These are phyloP conservation scores for Patella caerulea DNA, from an alignment of 2,888 invertebrate genomes.

Conservation along the genomic window DNA sequence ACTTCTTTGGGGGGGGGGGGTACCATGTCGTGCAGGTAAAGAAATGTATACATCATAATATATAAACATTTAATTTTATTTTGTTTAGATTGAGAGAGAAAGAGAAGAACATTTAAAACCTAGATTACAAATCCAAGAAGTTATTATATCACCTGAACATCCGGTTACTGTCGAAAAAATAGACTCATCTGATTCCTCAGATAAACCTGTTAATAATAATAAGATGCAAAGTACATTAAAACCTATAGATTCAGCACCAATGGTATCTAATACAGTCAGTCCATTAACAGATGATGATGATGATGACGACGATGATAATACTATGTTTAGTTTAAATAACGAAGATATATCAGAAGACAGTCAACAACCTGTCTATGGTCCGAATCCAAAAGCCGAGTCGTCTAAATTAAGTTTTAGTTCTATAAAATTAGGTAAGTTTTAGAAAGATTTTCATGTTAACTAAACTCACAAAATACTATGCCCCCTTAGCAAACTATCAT, in stretches of 20 bases:
- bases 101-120: conserved; percentile 89
- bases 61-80: too few relatives aligned
- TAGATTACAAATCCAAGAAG: conserved; percentile 79
- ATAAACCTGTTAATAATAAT: conserved; percentile 23
- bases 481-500: too few relatives aligned
- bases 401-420: conserved; percentile 59
- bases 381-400: conserved; percentile 45
- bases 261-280: conserved; percentile 12
- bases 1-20: too few relatives aligned
- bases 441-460: too few relatives aligned
- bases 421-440: conserved; percentile 54
- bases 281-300: conserved; percentile 31
- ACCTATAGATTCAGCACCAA: conserved; percentile 30
- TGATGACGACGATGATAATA: conserved; percentile 22
- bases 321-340: conserved; percentile 23
- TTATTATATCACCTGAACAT: conserved; percentile 36
- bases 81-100: conserved; percentile 78
- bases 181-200: conserved; percentile 31
- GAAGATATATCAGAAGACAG: conserved; percentile 41
- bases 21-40: too few relatives aligned
- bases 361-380: conserved; percentile 50
- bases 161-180: conserved; percentile 43
- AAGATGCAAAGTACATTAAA: conserved; percentile 55
- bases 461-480: too few relatives aligned
- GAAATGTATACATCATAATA: too few relatives aligned